Conservation (phyloP, 2,888 invertebrate genomes). For the Panzeria rudis region DNA sequence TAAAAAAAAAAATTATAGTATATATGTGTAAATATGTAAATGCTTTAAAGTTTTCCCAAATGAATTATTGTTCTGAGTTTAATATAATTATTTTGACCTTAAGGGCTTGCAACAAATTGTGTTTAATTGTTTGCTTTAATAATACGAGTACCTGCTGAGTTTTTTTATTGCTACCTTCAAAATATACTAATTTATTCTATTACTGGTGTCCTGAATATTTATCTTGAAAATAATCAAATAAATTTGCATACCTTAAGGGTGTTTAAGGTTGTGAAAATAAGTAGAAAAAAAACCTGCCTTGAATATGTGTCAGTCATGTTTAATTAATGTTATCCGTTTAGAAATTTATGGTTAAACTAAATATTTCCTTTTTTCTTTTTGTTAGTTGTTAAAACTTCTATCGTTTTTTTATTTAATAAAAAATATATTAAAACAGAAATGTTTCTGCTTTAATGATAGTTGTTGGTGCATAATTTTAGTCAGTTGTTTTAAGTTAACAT, state of each 20-base stretch:
- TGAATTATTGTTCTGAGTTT: too few species aligned
- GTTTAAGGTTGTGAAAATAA: background rate
- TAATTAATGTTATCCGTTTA: background rate
- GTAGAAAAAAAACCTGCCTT: background rate
- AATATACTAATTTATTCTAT: slow-evolving; percentile 7
- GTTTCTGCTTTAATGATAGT: too few species aligned
- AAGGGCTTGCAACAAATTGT: too few species aligned
- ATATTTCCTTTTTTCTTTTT: background rate
- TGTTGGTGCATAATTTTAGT: background rate
- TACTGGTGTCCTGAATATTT: background rate
- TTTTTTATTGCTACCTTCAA: background rate
- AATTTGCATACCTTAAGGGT: slow-evolving; percentile 19
- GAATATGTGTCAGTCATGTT: background rate
- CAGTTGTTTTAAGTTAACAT: too few species aligned
- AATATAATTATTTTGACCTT: too few species aligned
- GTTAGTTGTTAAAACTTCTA: too few species aligned
- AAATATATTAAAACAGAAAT: too few species aligned
- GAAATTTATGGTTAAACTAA: background rate
- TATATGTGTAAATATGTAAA: too few species aligned
- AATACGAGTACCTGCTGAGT: slow-evolving; percentile 1
- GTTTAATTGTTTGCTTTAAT: too few species aligned
- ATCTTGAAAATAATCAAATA: background rate
- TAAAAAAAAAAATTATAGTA: too few species aligned
- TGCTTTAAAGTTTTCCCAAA: too few species aligned
- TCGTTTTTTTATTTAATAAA: too few species aligned